Conservation (phyloP, 2,797 vertebrate genomes). For the Anguilla marmorata region DNA sequence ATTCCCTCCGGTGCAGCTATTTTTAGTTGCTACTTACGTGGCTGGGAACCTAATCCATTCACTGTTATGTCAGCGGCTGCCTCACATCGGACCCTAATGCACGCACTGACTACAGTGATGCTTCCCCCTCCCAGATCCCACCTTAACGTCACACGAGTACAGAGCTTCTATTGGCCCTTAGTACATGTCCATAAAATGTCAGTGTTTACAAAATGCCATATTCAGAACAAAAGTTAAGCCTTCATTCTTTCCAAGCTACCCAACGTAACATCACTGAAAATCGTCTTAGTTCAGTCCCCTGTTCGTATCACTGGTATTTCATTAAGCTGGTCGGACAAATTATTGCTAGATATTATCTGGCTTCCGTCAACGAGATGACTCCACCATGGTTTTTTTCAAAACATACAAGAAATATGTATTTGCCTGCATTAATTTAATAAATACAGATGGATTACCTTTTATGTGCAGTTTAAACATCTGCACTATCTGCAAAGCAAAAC, state of each 20-base stretch:
- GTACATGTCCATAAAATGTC: background rate
- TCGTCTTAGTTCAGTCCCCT: background rate
- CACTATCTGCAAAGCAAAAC: background rate
- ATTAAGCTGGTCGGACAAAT: background rate
- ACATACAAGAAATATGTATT: background rate
- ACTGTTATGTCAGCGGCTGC: slow-evolving; percentile 68
- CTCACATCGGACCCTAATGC: slow-evolving; percentile 66
- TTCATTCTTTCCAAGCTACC: background rate
- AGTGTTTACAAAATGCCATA: background rate
- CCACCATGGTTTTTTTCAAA: background rate
- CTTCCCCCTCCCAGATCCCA: slow-evolving; percentile 11
- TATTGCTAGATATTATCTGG: background rate
- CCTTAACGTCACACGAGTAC: background rate
- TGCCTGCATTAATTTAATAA: background rate
- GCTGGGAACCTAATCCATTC: slow-evolving; percentile 81
- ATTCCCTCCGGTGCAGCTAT: slow-evolving; percentile 70
- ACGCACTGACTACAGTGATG: slow-evolving; percentile 58
- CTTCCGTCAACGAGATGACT: background rate
- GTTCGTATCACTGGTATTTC: background rate
- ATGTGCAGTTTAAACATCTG: background rate
- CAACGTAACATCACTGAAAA: background rate
- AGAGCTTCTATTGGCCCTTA: background rate
- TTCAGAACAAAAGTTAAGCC: background rate
- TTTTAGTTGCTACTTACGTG: slow-evolving; percentile 80
- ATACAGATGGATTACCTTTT: background rate